Evolutionary conservation across 2,797 vertebrate genomes (phyloP).

Genomic region (Myotis vivesi): DNA sequence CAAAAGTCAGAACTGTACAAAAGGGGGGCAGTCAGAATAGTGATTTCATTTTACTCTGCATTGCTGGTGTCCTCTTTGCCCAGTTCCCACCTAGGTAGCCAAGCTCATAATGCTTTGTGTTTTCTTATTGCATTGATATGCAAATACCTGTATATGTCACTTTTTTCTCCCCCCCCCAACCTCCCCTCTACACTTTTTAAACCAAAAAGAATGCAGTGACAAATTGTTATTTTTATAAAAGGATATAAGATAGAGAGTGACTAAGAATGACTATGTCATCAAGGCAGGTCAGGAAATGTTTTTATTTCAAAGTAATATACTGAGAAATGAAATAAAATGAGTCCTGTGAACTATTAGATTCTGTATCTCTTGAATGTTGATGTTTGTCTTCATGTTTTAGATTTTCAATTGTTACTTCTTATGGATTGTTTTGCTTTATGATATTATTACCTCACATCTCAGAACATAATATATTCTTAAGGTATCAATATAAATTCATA

Average conservation of each 20-base stretch:
- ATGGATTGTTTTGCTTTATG: background rate
- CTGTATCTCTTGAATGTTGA: background rate
- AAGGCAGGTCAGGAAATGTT: background rate
- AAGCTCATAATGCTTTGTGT: background rate
- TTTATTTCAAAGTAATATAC: background rate
- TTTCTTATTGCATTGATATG: background rate
- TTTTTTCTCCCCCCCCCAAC: fast-evolving
- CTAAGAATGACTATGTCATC: background rate
- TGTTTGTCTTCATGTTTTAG: background rate
- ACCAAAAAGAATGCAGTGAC: background rate
- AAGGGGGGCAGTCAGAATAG: background rate
- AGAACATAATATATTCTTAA: background rate
- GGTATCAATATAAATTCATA: background rate
- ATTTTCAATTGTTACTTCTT: background rate
- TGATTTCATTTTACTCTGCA: background rate
- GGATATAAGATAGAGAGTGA: background rate
- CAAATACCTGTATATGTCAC: background rate
- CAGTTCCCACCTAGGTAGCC: background rate
- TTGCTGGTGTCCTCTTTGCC: background rate
- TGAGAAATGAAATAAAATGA: background rate
- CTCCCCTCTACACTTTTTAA: background rate
- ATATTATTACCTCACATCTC: background rate
- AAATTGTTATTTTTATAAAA: background rate
- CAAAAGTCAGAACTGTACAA: background rate
- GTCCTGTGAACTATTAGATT: background rate